Evolutionary conservation across 2,888 invertebrate genomes (phyloP).

Genomic region (Pachymerium ferrugineum): DNA sequence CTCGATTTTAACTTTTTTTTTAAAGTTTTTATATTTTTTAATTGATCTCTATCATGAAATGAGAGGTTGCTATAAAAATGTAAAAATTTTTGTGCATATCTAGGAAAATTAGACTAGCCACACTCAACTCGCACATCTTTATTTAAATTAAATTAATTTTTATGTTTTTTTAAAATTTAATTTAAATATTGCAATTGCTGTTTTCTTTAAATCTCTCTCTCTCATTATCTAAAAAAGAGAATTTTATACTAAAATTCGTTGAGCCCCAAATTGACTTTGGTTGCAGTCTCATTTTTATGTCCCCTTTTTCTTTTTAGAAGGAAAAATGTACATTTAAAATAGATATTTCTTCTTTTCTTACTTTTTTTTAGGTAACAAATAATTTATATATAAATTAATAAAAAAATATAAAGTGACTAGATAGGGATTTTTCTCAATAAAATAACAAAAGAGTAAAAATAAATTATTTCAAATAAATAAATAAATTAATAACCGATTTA

Average conservation of each 20-base stretch:
- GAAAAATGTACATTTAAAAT: too few species aligned
- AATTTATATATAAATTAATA: too few species aligned
- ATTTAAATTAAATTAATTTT: background rate
- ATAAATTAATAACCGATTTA: background rate
- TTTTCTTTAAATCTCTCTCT: background rate
- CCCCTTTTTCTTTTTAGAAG: background rate
- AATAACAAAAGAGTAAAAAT: background rate
- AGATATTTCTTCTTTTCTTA: too few species aligned
- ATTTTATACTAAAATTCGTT: background rate
- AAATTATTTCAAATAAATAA: background rate
- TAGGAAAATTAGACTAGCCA: conserved; percentile 33
- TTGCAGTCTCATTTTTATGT: background rate
- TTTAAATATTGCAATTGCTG: background rate
- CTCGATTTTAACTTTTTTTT: conserved; percentile 4
- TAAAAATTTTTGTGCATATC: conserved; percentile 39
- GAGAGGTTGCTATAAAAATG: conserved; percentile 38
- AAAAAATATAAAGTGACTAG: too few species aligned
- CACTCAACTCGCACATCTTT: conserved; percentile 1
- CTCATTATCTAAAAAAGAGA: background rate
- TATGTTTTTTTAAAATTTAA: background rate
- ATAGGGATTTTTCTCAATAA: too few species aligned
- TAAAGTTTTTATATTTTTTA: background rate
- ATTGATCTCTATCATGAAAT: conserved; percentile 29
- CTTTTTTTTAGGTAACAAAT: too few species aligned
- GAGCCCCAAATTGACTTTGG: conserved; percentile 10